These are phyloP conservation scores for Labrus mixtus DNA, from an alignment of 2,113 vertebrate genomes.

Conservation along the genomic window DNA sequence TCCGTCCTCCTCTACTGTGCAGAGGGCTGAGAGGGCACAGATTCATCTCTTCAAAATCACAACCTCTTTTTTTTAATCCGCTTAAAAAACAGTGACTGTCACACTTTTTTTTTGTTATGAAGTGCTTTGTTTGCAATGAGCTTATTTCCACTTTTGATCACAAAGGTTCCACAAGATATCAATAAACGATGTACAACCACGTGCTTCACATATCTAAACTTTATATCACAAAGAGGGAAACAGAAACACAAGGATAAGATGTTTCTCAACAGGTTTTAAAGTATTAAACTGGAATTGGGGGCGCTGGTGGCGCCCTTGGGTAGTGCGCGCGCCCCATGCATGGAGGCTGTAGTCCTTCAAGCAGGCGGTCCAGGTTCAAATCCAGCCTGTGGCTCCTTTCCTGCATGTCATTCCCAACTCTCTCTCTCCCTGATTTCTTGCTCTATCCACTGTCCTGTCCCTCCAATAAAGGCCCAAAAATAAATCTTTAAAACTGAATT, in stretches of 20 bases:
- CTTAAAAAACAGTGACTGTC: background rate
- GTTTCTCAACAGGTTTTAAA: background rate
- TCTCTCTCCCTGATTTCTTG: too few species aligned
- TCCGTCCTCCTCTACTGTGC: slow-evolving; percentile 23
- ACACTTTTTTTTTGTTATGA: background rate
- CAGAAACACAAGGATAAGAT: background rate
- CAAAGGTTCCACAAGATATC: background rate
- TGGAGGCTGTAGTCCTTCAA: too few species aligned
- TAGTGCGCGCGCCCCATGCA: too few species aligned
- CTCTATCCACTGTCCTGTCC: too few species aligned
- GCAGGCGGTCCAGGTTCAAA: too few species aligned
- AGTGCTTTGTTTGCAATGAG: slow-evolving; percentile 30
- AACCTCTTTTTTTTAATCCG: background rate
- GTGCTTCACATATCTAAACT: background rate
- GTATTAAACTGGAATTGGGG: too few species aligned
- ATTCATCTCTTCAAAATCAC: background rate
- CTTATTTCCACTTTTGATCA: slow-evolving; percentile 2
- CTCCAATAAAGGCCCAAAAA: too few species aligned
- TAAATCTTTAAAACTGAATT: too few species aligned
- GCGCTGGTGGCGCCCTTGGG: too few species aligned
- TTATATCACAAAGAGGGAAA: background rate
- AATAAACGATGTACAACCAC: background rate
- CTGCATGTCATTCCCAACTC: too few species aligned
- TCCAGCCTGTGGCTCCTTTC: too few species aligned
- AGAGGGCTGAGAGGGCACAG: background rate